Base-by-base conservation (phyloP, 2,797 vertebrate genomes). In the Pantherophis alleghaniensis region DNA sequence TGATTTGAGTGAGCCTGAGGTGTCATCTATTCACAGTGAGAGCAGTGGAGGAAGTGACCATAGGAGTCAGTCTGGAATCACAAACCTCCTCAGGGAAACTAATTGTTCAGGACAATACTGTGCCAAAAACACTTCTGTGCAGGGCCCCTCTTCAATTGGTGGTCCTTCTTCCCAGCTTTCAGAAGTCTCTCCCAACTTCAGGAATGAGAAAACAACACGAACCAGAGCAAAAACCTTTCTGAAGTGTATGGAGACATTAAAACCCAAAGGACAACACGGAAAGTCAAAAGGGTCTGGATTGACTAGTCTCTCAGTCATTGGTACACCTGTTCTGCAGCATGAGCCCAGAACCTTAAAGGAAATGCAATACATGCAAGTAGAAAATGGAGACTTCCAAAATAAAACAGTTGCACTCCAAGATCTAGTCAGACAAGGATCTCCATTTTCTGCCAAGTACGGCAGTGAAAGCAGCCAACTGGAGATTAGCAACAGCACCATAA, bases 1-100 rank as follows among this genome's bases (percentile, higher is more conserved):
- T 0, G 99, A 99, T 96, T 97, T 99, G 96, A 99, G 99, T 0
- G 99, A 99, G 95, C 99, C 99, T 0, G 99, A 99, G 96, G 97
- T 99, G 94, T 99, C 98, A 1, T 99, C 99, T 12, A 96, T 99
- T 92, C 99, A 99, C 98, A 99, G 99, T 0, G 98, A 98, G 96
- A 99, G 99, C 98, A 99, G 99, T 2, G 98, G 98, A 0, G 98
- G 98, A 90, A 99, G 99, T 2, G 98, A 98, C 94, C 91, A 95
- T 94, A 97, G 97, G 93, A 96, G 97, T 92, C 97, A 96, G 0
- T 97, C 91, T 0, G 96, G 97, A 95, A 96, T 79, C 56, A 95
- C 96, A 90, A 96, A 96, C 0, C 0, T 97, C 86, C 96, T 97
- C 95, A 97, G 97, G 7, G 99, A 99, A 94, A 97, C 97, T 0